Evolutionary conservation across 2,113 vertebrate genomes (phyloP).

Genomic region (Motacilla alba): DNA sequence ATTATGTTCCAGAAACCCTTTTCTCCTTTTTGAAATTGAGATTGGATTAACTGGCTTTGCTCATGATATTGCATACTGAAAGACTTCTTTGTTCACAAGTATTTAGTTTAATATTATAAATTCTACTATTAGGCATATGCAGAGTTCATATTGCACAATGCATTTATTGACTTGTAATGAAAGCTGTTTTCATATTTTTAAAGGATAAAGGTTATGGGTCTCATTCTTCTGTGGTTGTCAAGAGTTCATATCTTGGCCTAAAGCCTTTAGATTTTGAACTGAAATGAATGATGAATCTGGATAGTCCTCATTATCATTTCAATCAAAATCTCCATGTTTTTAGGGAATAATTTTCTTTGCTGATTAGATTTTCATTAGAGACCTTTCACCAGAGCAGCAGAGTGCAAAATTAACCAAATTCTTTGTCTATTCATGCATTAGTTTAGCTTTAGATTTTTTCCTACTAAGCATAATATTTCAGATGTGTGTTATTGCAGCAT

Average conservation of each 20-base stretch:
- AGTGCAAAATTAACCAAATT: background rate
- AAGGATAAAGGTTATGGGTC: background rate
- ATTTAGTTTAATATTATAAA: background rate
- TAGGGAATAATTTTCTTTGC: background rate
- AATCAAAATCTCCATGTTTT: background rate
- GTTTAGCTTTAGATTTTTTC: background rate
- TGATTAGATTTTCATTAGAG: background rate
- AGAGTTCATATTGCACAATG: background rate
- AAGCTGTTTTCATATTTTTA: background rate
- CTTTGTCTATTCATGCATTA: background rate
- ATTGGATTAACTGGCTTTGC: background rate
- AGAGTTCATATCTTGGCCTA: background rate
- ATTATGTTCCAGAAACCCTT: constrained; percentile 47
- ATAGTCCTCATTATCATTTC: background rate
- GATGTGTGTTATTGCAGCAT: background rate
- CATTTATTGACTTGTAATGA: background rate
- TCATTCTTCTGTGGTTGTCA: background rate
- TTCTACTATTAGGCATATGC: background rate
- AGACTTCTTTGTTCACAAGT: background rate
- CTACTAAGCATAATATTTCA: background rate
- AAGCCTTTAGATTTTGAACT: background rate
- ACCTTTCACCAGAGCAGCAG: background rate
- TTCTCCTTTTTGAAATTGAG: constrained; percentile 9
- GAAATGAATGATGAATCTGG: background rate
- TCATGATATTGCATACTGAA: background rate